These are phyloP conservation scores for Ptychodera flava DNA, from an alignment of 35 echinoderm and acorn worm genomes.

Conservation along the genomic window DNA sequence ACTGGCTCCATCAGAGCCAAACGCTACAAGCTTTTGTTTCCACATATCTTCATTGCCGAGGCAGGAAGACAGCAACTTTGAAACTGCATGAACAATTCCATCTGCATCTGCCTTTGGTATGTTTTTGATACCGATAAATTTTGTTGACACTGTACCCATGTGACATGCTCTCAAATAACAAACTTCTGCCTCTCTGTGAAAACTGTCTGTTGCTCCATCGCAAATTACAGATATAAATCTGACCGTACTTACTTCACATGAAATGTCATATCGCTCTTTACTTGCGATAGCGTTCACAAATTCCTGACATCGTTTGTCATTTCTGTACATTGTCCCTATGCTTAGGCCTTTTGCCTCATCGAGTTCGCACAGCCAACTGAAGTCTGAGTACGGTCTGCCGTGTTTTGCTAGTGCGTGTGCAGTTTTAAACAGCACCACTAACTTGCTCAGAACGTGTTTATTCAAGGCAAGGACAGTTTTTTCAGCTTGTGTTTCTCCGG, in stretches of 20 bases:
- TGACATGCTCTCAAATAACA: constrained; percentile 8
- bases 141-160: constrained; percentile 9
- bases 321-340: constrained; percentile 3
- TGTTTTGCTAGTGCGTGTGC: not conserved
- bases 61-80: not conserved
- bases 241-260: not conserved
- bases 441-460: not conserved
- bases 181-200: constrained; percentile 25
- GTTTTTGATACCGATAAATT: constrained; percentile 13
- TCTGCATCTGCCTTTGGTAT: constrained; percentile 22
- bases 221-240: constrained; percentile 44
- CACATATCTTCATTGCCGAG: not conserved
- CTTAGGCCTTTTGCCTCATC: constrained; percentile 7
- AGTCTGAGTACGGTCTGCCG: not conserved
- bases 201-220: constrained; percentile 14
- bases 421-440: constrained; percentile 2
- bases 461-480: not conserved
- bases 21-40: constrained; percentile 24
- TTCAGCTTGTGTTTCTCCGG: not conserved
- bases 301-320: not conserved
- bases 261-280: not conserved
- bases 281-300: constrained; percentile 12
- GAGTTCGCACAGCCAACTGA: not conserved
- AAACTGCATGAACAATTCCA: constrained; percentile 12
- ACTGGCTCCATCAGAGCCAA: constrained; percentile 24